phyloP scores from a whole-genome alignment of 2,888 invertebrate genomes.

The Gnatocerus cornutus region DNA sequence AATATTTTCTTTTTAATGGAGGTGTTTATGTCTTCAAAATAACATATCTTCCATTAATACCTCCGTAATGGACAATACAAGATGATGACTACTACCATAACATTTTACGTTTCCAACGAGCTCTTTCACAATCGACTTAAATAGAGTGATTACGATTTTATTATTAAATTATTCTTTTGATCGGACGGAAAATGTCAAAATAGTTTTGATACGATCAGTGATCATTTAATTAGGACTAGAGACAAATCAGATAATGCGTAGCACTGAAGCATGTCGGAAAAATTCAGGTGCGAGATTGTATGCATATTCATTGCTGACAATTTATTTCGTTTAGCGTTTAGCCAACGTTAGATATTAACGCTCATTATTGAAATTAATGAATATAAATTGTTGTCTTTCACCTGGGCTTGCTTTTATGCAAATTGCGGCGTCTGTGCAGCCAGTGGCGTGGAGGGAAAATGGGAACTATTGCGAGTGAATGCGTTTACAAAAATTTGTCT shows the following conservation, averaged over 20 bases:
- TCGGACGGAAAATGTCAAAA: slow-evolving; percentile 25
- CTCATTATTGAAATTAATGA: slow-evolving; percentile 27
- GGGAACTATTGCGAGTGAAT: no score
- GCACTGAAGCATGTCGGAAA: slow-evolving; percentile 5
- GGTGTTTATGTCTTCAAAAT: slow-evolving; percentile 2
- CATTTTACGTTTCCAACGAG: no score
- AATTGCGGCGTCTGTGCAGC: slow-evolving; percentile 11
- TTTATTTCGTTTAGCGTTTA: slow-evolving; percentile 10
- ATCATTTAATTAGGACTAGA: slow-evolving; percentile 2
- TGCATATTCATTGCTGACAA: slow-evolving; percentile 1
- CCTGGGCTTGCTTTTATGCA: slow-evolving; percentile 23
- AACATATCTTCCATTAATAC: neutral
- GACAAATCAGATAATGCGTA: slow-evolving; percentile 6
- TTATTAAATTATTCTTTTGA: slow-evolving; percentile 17
- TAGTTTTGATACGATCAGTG: slow-evolving; percentile 13
- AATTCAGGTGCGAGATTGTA: neutral
- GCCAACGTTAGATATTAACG: slow-evolving; percentile 7
- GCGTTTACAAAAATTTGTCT: no score
- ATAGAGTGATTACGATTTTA: neutral
- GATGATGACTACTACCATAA: no score
- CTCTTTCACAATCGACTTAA: neutral
- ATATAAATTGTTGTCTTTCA: slow-evolving; percentile 37
- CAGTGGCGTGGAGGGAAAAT: no score
- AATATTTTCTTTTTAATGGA: neutral
- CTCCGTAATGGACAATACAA: no score